Conservation (phyloP, 2,113 vertebrate genomes). For the Triplophysa dalaica region DNA sequence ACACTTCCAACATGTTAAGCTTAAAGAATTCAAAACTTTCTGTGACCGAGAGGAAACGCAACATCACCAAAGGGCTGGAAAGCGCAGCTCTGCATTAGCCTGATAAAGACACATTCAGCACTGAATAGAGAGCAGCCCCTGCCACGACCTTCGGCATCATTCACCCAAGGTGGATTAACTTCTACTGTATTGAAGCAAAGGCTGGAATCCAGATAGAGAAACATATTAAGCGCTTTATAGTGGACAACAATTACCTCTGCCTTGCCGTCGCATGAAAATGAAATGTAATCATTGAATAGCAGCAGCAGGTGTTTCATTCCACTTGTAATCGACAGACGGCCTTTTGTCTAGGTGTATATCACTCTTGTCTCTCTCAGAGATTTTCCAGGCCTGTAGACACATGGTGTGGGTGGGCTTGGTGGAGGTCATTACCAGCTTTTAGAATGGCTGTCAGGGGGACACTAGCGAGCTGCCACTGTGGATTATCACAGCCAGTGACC, state of each 20-base stretch:
- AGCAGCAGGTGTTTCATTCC: conserved; percentile 30
- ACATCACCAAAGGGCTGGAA: conserved; percentile 26
- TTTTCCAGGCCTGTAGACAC: neutral
- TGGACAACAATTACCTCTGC: conserved; percentile 29
- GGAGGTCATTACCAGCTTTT: conserved; percentile 17
- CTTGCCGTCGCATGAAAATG: conserved; percentile 20
- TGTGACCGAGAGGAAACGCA: neutral
- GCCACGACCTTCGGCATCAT: conserved; percentile 20
- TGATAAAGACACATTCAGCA: conserved; percentile 37
- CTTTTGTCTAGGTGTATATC: conserved; percentile 18
- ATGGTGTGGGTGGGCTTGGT: neutral
- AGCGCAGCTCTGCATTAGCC: conserved; percentile 22
- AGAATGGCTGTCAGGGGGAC: conserved; percentile 13
- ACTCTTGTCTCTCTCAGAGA: conserved; percentile 5
- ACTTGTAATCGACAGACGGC: conserved; percentile 8
- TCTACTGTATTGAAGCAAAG: conserved; percentile 30
- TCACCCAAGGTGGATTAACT: conserved; percentile 31
- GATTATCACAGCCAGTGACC: neutral
- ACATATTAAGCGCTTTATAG: conserved; percentile 28
- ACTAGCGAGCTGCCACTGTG: conserved; percentile 4
- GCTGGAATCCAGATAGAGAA: conserved; percentile 7
- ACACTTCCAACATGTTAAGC: neutral
- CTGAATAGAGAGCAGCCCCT: conserved; percentile 14
- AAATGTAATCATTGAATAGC: conserved; percentile 32
- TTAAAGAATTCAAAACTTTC: conserved; percentile 2